Base-by-base conservation (phyloP, 2,888 invertebrate genomes). In the Heliconius charithonia region DNA sequence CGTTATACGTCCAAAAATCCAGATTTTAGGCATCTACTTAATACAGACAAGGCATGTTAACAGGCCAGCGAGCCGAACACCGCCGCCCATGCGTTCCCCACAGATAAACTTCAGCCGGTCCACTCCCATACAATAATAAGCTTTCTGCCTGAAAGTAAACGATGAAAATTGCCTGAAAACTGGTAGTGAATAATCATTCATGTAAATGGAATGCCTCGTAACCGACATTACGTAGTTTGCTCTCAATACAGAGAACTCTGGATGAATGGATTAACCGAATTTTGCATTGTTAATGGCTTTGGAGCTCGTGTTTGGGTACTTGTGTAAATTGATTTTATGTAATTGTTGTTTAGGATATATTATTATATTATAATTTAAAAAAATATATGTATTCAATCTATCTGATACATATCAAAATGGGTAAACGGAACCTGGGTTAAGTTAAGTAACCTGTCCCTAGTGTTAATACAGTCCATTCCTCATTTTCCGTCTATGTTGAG, bases 151-250 rank as follows among this genome's bases (percentile, higher is more conserved):
- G 67, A 79, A 81, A 80, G 72, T 75, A 84, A 89, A 82, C 84
- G 85, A 62, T 81, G 79, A 83, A 85, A 87, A 85, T 89, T 81
- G 86, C 79, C 79, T 79, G 84, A 69, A 74, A 81, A 84, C 83
- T 85, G 84, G 84, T 85, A 82, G 85, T 87, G 89, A 91, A 92
- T 91, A 91, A 92, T 92, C 91, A 92, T 91, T 92, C 90, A 92
- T 93, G 92, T 91, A 93, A 92, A 93, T 92, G 89, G 88, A 87
- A 89, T 90, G 89, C 90, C 89, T 89, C 87, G 85, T 88, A 89
- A 89, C 88, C 88, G 86, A 89, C 89, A 89, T 91, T 89, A 88
- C 88, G 89, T 90, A 92, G 92, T 91, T 92, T 90, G 88, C 88
- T 87, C 88, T 86, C 88, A 86, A 91, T 90, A 85, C 85, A 85